Evolutionary conservation across 1,140 invertebrate genomes (phyloP), one percentile per base, ranked within the genome.

Genomic region (Asbolus verrucosus): DNA sequence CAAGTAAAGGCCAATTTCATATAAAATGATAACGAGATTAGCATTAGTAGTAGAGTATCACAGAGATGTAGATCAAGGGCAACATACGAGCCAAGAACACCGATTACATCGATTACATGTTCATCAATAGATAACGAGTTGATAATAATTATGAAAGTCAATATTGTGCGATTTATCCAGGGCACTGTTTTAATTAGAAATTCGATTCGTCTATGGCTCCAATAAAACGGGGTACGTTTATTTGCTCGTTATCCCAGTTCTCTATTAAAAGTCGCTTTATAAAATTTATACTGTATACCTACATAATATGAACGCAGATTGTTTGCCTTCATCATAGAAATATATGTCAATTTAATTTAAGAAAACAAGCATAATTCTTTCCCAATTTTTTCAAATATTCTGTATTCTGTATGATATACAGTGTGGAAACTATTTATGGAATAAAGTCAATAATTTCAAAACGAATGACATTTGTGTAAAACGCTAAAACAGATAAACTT

Each of bases 41-140:
- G 46, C 46, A 54, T 62, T 63, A 63, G 63, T 66, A 43, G 36
- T 66, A 50, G 21, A 66, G 63, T 66, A 66, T 66, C 63, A 66
- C 63, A 66, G 63, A 66, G 43, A 66, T 66, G 39, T 50, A 66
- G 63, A 66, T 66, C 39, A 31, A 33, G 63, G 63, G 30, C 63
- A 36, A 66, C 63, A 66, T 66, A 62, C 38, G 39, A 66, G 63
- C 39, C 27, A 66, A 66, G 31, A 62, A 62, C 36, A 41, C 60
- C 36, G 36, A 62, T 62, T 62, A 62, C 60, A 62, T 54, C 46
- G 46, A 62, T 62, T 62, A 36, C 30, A 62, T 62, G 30, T 38
- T 38, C 33, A 62, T 41, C 60, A 62, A 24, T 16, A 62, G 60
- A 62, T 36, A 38, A 62, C 60, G 60, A 62, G 60, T 41, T 24